These are phyloP conservation scores for Ispidina lecontei DNA, from an alignment of 2,797 vertebrate species.

Conservation along the genomic window DNA sequence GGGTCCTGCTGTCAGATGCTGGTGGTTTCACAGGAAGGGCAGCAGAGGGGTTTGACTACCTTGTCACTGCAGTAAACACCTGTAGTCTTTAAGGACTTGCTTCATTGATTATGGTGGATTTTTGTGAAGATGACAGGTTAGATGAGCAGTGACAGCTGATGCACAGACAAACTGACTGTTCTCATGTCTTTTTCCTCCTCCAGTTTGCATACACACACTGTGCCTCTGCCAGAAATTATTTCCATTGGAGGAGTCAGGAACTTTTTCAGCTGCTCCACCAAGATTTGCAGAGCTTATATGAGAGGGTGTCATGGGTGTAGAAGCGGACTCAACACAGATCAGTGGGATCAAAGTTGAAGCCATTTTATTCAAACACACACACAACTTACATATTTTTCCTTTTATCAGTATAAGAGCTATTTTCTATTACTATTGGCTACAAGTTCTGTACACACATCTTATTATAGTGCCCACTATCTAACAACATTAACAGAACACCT, in stretches of 20 bases:
- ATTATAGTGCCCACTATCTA: too few relatives aligned
- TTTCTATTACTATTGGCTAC: too few relatives aligned
- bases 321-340: too few relatives aligned
- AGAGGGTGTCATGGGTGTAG: not conserved
- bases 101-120: not conserved
- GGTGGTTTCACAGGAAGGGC: not conserved
- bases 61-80: not conserved
- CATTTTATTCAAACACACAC: too few relatives aligned
- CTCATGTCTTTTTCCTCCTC: constrained; percentile 11
- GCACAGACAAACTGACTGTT: not conserved
- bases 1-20: not conserved
- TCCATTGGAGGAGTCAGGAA: constrained; percentile 40
- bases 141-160: constrained; percentile 35
- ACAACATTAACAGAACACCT: too few relatives aligned
- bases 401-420: too few relatives aligned
- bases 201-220: not conserved
- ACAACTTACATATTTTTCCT: too few relatives aligned
- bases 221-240: constrained; percentile 55
- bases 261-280: constrained; percentile 30
- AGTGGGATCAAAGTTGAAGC: too few relatives aligned
- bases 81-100: not conserved
- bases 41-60: not conserved
- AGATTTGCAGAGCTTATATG: constrained; percentile 46
- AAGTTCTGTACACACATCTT: too few relatives aligned
- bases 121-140: constrained; percentile 14